phyloP scores from a whole-genome alignment of 2,797 vertebrate genomes.

The Anguilla anguilla region DNA sequence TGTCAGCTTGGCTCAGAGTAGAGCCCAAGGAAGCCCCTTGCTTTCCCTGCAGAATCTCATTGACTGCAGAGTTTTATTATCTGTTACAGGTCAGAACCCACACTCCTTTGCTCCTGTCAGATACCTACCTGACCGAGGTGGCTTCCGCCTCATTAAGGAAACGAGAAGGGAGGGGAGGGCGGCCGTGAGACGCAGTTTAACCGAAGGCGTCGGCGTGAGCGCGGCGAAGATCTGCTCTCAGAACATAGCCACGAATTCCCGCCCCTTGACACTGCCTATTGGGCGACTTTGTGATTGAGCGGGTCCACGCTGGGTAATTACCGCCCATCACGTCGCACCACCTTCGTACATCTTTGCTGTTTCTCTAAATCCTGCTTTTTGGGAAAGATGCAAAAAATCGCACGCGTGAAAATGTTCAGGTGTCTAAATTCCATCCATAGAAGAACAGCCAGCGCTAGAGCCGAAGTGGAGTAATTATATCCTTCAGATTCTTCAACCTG shows the following conservation, averaged over 20 bases:
- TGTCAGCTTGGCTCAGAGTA: conserved; percentile 19
- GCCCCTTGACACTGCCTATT: neutral
- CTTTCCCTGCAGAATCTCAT: conserved; percentile 17
- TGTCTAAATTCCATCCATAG: neutral
- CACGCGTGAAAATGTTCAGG: neutral
- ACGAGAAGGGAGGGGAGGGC: neutral
- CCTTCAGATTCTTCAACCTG: neutral
- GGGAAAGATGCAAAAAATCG: neutral
- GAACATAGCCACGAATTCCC: neutral
- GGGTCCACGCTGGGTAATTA: neutral
- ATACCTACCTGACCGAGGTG: conserved; percentile 27
- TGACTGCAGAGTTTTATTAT: conserved; percentile 25
- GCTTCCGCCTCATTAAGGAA: conserved; percentile 33
- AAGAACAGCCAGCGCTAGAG: neutral
- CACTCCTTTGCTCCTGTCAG: conserved; percentile 33
- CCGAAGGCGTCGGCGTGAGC: neutral
- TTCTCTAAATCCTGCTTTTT: neutral
- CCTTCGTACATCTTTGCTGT: neutral
- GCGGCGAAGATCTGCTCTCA: neutral
- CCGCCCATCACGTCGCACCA: neutral
- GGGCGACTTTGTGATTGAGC: neutral
- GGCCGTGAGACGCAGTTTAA: conserved; percentile 2
- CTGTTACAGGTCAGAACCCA: conserved; percentile 32
- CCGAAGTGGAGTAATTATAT: neutral
- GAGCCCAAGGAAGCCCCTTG: neutral